Percentiles rank a stretch among this genome's conserved stretches.
Conservation (phyloP, 2,888 invertebrate species). For the Zhuqinia jingwanae region DNA sequence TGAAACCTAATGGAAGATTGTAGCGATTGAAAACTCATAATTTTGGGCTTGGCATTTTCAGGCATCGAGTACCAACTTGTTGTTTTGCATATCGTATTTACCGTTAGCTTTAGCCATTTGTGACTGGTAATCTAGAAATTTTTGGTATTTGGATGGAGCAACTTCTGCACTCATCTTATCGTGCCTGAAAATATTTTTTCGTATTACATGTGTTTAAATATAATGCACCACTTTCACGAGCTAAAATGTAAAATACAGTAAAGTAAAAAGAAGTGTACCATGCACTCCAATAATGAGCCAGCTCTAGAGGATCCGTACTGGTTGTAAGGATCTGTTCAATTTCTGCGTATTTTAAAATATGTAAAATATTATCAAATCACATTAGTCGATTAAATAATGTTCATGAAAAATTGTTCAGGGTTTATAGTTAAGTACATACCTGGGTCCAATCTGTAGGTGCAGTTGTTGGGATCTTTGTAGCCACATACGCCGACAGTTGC, state of each 20-base stretch:
- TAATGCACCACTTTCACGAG: background rate
- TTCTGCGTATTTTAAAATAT: no score
- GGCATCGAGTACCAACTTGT: no score
- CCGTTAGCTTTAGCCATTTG: constrained; percentile 80
- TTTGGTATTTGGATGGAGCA: constrained; percentile 79
- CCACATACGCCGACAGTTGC: constrained; percentile 80
- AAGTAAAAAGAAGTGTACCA: constrained; percentile 71
- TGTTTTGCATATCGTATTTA: constrained; percentile 37
- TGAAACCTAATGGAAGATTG: no score
- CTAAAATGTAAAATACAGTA: no score
- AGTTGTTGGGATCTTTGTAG: constrained; percentile 74
- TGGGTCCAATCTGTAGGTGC: constrained; percentile 80
- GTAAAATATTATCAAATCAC: no score
- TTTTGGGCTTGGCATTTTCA: no score
- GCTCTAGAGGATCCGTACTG: constrained; percentile 78
- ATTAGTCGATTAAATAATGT: no score
- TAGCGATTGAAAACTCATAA: no score
- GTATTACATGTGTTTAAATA: background rate
- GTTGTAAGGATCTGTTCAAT: constrained; percentile 76
- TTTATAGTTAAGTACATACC: no score
- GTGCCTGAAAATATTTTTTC: constrained; percentile 67
- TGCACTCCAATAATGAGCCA: constrained; percentile 79
- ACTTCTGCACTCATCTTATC: constrained; percentile 75
- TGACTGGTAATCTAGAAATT: constrained; percentile 81
- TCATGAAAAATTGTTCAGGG: no score